phyloP scores from a whole-genome alignment of 2,888 invertebrate genomes.

The Venusia cambrica region DNA sequence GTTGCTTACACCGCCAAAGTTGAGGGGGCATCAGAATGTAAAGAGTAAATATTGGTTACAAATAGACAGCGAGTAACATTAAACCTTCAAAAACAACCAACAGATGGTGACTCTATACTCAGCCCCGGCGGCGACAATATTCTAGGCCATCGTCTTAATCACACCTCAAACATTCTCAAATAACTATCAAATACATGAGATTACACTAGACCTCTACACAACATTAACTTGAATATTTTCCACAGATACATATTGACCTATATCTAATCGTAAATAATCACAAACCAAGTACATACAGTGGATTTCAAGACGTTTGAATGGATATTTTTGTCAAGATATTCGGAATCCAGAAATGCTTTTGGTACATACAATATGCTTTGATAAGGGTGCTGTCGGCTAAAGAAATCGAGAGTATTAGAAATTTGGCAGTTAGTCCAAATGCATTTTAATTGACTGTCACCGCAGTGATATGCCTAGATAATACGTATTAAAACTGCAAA shows the following conservation, averaged over 20 bases:
- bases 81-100: constrained; percentile 23
- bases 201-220: constrained; percentile 64
- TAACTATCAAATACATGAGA: constrained; percentile 48
- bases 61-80: constrained; percentile 41
- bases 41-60: constrained; percentile 24
- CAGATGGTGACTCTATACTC: constrained; percentile 15
- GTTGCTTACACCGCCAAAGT: too few relatives aligned
- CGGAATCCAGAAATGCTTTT: too few relatives aligned
- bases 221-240: constrained; percentile 62
- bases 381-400: constrained; percentile 12
- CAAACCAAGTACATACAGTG: constrained; percentile 43
- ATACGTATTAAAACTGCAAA: constrained; percentile 23
- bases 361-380: constrained; percentile 5
- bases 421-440: constrained; percentile 42
- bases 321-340: too few relatives aligned
- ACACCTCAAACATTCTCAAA: constrained; percentile 41
- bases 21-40: constrained; percentile 32
- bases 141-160: constrained; percentile 64
- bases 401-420: constrained; percentile 13
- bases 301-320: constrained; percentile 4
- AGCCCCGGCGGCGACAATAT: constrained; percentile 38
- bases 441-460: constrained; percentile 70
- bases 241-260: constrained; percentile 59
- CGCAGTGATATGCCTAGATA: constrained; percentile 61
- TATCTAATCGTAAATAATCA: constrained; percentile 59